These are phyloP conservation scores for Amazonetta brasiliensis DNA, from an alignment of 2,797 vertebrate species.

Conservation along the genomic window DNA sequence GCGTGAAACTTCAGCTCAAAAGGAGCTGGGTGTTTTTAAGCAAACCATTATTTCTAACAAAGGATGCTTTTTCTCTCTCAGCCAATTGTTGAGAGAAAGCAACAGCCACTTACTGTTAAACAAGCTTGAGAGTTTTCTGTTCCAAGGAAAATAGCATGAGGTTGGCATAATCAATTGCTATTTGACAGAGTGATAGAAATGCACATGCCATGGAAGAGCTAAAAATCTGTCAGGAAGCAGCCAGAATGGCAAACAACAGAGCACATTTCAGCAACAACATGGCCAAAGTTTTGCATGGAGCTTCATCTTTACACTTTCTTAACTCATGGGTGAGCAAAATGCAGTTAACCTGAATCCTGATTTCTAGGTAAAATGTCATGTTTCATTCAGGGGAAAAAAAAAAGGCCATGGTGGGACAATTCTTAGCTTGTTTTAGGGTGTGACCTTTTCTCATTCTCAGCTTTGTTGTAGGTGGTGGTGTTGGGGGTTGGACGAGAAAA, in stretches of 20 bases:
- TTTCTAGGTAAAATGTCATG: background rate
- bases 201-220: background rate
- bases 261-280: rapidly evolving
- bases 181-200: slow-evolving; percentile 11
- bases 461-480: background rate
- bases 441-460: background rate
- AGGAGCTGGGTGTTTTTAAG: slow-evolving; percentile 29
- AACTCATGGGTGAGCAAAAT: background rate
- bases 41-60: slow-evolving; percentile 53
- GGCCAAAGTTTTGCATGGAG: background rate
- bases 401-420: background rate
- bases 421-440: background rate
- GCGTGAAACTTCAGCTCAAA: slow-evolving; percentile 17
- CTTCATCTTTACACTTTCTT: background rate
- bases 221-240: background rate
- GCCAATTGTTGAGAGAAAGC: slow-evolving; percentile 7
- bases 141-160: background rate
- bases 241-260: background rate
- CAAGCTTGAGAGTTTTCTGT: background rate
- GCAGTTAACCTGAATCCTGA: background rate
- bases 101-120: background rate
- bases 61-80: slow-evolving; percentile 18
- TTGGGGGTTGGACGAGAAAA: background rate
- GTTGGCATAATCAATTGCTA: slow-evolving; percentile 4
- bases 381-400: background rate